These are phyloP conservation scores for Lasioglossum oenotherae DNA, from an alignment of 2,888 invertebrate genomes.

Conservation along the genomic window DNA sequence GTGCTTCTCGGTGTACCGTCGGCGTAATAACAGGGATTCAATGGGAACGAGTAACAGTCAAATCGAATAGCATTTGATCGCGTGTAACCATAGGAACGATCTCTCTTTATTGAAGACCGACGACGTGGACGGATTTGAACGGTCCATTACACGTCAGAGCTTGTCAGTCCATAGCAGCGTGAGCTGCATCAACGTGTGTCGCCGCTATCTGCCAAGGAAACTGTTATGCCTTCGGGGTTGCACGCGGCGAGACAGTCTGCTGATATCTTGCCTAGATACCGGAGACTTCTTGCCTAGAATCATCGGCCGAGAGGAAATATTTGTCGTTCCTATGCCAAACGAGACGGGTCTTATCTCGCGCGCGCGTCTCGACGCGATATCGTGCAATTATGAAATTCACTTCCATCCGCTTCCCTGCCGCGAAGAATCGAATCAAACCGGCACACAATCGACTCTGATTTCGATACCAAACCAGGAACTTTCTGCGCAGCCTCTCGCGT, in stretches of 20 bases:
- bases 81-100: slow-evolving; percentile 70
- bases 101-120: slow-evolving; percentile 67
- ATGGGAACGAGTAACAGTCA: slow-evolving; percentile 51
- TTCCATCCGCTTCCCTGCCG: neutral
- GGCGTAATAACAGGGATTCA: slow-evolving; percentile 38
- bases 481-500: neutral
- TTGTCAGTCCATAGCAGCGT: slow-evolving; percentile 37
- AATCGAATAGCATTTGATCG: slow-evolving; percentile 57
- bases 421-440: neutral
- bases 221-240: slow-evolving; percentile 68
- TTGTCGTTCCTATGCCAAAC: slow-evolving; percentile 44
- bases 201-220: slow-evolving; percentile 62
- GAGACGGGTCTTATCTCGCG: slow-evolving; percentile 13
- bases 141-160: slow-evolving; percentile 63
- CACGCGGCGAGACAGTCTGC: slow-evolving; percentile 40
- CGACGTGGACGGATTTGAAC: slow-evolving; percentile 65
- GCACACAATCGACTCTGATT: neutral
- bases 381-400: slow-evolving; percentile 34
- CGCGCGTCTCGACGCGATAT: slow-evolving; percentile 13
- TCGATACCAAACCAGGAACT: neutral
- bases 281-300: slow-evolving; percentile 34
- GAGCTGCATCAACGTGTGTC: slow-evolving; percentile 35
- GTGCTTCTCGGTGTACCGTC: slow-evolving; percentile 14
- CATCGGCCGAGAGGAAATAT: slow-evolving; percentile 56
- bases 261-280: slow-evolving; percentile 58